These are phyloP conservation scores for Columbina picui DNA, from an alignment of 2,113 vertebrate genomes.

Conservation along the genomic window DNA sequence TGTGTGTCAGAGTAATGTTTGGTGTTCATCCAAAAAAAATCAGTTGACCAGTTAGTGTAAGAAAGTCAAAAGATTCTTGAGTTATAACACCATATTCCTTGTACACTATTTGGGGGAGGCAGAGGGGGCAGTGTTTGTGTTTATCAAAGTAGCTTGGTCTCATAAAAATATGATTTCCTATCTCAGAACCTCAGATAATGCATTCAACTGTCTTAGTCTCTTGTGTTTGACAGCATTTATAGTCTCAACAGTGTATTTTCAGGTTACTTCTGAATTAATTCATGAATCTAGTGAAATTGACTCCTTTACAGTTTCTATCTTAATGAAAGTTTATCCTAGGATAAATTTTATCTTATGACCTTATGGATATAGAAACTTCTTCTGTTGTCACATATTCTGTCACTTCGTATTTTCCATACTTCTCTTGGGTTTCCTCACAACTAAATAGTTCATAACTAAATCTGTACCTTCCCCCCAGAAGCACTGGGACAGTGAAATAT, in stretches of 20 bases:
- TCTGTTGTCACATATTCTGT: background rate
- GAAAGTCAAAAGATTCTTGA: background rate
- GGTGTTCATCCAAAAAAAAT: background rate
- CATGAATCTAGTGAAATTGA: background rate
- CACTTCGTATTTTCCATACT: background rate
- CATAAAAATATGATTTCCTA: background rate
- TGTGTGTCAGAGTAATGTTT: background rate
- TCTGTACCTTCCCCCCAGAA: background rate
- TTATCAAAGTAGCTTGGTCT: background rate
- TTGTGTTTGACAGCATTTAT: background rate
- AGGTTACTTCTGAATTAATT: background rate
- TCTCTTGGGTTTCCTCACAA: background rate
- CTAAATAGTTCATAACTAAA: background rate
- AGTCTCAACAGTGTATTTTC: background rate
- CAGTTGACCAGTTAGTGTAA: background rate
- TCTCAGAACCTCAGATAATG: background rate
- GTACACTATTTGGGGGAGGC: background rate
- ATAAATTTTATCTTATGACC: background rate
- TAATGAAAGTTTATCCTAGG: background rate
- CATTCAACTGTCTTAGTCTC: background rate
- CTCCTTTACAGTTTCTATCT: background rate
- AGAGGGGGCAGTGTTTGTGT: rapidly evolving
- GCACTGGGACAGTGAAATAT: background rate
- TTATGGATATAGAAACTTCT: background rate
- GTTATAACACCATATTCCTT: background rate